These are phyloP conservation scores for Prostheceraeus crozeri DNA, from an alignment of 2,888 invertebrate genomes.

Conservation along the genomic window DNA sequence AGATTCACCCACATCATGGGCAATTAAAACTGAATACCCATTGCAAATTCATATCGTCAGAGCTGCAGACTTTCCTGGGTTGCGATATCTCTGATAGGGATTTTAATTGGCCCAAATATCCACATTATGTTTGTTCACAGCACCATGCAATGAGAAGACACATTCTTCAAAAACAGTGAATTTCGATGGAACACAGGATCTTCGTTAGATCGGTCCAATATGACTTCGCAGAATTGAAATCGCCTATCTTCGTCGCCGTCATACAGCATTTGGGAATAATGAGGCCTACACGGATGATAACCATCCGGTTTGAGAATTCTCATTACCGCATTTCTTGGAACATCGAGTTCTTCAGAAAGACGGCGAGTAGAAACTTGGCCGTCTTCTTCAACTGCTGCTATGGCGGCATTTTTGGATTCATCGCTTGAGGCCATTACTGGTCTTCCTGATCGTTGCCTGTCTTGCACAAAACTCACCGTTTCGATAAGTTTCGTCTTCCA, in stretches of 20 bases:
- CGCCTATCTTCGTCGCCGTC: conserved; percentile 5
- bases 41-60: conserved; percentile 6
- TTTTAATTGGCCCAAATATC: conserved; percentile 16
- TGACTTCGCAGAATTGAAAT: conserved; percentile 20
- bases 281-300: conserved; percentile 16
- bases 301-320: conserved; percentile 10
- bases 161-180: conserved; percentile 16
- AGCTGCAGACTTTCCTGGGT: conserved; percentile 14
- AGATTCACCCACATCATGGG: too few relatives aligned
- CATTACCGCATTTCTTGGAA: not conserved
- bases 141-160: not conserved
- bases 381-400: too few relatives aligned
- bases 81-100: not conserved
- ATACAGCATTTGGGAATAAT: conserved; percentile 8
- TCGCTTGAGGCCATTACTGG: too few relatives aligned
- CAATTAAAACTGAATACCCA: not conserved
- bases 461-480: too few relatives aligned
- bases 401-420: too few relatives aligned
- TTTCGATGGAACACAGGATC: conserved; percentile 7
- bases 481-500: too few relatives aligned
- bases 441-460: too few relatives aligned
- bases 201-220: not conserved
- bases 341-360: conserved; percentile 16
- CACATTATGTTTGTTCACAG: conserved; percentile 21
- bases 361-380: too few relatives aligned